Conservation (phyloP, 2,888 invertebrate genomes). For the Catotricha subobsoleta region DNA sequence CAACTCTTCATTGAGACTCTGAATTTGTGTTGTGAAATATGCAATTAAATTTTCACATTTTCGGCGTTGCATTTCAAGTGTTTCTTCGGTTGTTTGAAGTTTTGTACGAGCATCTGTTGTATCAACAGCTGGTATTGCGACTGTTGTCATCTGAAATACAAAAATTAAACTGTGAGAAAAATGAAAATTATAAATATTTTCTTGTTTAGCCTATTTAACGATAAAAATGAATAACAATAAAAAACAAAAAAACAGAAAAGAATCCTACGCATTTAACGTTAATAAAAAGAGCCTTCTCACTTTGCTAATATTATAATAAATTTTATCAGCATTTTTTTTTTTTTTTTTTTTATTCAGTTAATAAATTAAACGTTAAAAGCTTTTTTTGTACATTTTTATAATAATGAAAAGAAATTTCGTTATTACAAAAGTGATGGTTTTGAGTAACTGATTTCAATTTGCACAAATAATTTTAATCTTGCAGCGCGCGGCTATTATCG, state of each 20-base stretch:
- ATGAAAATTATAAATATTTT: background rate
- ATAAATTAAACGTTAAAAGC: no score
- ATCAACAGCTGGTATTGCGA: background rate
- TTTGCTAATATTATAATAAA: no score
- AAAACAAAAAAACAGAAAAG: background rate
- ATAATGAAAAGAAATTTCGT: no score
- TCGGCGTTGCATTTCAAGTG: constrained; percentile 18
- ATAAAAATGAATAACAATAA: background rate
- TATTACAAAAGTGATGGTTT: no score
- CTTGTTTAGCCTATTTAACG: background rate
- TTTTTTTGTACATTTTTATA: no score
- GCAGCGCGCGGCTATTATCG: no score
- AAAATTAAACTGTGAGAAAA: background rate
- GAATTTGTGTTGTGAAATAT: constrained; percentile 25
- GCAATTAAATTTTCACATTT: constrained; percentile 12
- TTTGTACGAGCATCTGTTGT: background rate
- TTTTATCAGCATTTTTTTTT: no score
- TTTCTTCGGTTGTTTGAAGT: background rate
- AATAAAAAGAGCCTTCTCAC: no score
- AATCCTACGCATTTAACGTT: background rate
- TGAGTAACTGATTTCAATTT: no score
- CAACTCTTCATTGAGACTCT: constrained; percentile 23
- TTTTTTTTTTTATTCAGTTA: no score
- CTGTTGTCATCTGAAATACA: background rate
- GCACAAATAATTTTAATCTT: no score